Evolutionary conservation across 2,113 vertebrate species (phyloP).

Genomic region (Archocentrus centrarchus): DNA sequence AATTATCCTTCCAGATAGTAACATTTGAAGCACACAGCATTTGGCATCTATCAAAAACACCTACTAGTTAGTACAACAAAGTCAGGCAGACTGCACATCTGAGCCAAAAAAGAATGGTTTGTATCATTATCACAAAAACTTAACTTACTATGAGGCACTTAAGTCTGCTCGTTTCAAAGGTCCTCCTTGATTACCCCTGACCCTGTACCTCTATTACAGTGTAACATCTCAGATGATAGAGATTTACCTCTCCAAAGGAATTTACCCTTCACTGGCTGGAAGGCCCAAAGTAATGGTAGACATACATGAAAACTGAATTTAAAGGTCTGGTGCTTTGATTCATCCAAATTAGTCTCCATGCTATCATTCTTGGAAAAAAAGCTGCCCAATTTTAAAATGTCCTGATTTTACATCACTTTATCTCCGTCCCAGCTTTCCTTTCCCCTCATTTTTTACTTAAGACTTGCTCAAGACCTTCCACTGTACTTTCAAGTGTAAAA

Average conservation of each 20-base stretch:
- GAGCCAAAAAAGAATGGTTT: background rate
- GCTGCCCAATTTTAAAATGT: fast-evolving
- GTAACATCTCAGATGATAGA: background rate
- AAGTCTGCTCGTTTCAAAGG: background rate
- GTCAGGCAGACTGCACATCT: background rate
- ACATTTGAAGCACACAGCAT: background rate
- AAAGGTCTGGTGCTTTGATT: background rate
- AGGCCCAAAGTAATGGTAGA: background rate
- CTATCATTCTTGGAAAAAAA: background rate
- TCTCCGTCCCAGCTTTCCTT: too few relatives aligned
- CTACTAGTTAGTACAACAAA: too few relatives aligned
- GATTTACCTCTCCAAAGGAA: background rate
- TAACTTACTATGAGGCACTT: background rate
- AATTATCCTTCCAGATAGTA: background rate
- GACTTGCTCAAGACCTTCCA: too few relatives aligned
- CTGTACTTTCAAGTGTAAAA: background rate
- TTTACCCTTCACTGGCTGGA: background rate
- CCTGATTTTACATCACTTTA: too few relatives aligned
- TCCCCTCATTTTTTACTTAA: background rate
- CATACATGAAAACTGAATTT: background rate
- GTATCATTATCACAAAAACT: background rate
- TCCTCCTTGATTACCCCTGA: background rate
- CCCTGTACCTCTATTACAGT: background rate
- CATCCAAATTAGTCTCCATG: background rate
- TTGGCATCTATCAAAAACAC: background rate